phyloP scores from a whole-genome alignment of 2,113 vertebrate species.

The Lota lota region DNA sequence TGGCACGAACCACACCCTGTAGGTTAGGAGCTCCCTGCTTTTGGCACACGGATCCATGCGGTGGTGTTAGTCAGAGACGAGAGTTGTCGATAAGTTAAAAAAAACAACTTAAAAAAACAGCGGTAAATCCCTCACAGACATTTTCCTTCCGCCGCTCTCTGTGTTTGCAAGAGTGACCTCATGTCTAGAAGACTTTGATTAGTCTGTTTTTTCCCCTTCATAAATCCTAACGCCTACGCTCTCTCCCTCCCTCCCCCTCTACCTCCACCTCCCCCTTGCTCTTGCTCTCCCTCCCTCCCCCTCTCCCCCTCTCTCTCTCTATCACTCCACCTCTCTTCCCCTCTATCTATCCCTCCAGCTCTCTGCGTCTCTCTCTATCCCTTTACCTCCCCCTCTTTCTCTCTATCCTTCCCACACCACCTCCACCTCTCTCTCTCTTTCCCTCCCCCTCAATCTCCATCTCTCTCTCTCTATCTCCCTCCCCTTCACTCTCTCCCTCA shows the following conservation, averaged over 20 bases:
- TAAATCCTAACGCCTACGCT: conserved; percentile 6
- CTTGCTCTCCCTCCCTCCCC: conserved; percentile 7
- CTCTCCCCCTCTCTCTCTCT: conserved; percentile 23
- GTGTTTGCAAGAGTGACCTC: conserved; percentile 58
- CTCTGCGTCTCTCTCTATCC: no score
- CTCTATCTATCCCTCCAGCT: no score
- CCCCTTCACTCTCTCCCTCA: not conserved
- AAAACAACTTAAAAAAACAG: not conserved
- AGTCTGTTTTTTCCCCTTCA: conserved; percentile 33
- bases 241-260: conserved; percentile 4
- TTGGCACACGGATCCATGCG: no score
- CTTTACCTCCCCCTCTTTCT: not conserved
- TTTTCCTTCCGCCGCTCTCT: conserved; percentile 3
- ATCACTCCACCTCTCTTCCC: not conserved
- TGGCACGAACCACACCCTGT: no score
- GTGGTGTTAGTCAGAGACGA: conserved; percentile 1
- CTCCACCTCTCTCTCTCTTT: conserved; percentile 5
- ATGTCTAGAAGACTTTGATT: conserved; percentile 67
- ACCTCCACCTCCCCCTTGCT: no score
- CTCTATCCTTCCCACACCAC: not conserved
- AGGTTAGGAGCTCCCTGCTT: no score
- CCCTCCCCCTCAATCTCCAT: conserved; percentile 12
- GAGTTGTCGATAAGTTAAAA: conserved; percentile 41
- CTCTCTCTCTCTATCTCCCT: conserved; percentile 15
- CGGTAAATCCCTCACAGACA: conserved; percentile 36